Conservation (phyloP, 1,140 invertebrate genomes). For the Pantala flavescens region DNA sequence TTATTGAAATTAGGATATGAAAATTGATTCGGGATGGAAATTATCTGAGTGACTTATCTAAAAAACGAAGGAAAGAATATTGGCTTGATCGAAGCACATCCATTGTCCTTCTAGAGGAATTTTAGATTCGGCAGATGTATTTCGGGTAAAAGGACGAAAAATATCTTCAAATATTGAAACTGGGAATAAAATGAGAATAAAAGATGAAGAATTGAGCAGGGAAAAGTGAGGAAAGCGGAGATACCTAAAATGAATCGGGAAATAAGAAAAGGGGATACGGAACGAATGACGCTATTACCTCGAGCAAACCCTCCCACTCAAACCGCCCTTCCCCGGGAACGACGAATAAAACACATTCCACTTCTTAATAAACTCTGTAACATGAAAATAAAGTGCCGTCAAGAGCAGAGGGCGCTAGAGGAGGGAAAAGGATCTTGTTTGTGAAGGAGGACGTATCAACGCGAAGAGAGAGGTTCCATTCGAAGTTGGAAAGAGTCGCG, state of each 20-base stretch:
- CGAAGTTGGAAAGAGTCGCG: not conserved
- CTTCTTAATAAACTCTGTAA: slow-evolving; percentile 17
- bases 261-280: slow-evolving; percentile 3
- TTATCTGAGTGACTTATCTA: not conserved
- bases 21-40: not conserved
- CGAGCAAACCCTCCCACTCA: not conserved
- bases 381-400: slow-evolving; percentile 16
- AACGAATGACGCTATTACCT: slow-evolving; percentile 8
- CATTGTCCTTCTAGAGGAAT: too few species aligned
- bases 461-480: not conserved
- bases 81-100: too few species aligned
- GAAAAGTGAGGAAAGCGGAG: not conserved
- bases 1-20: too few species aligned
- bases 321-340: not conserved
- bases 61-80: not conserved
- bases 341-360: slow-evolving; percentile 16
- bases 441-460: not conserved
- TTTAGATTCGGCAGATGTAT: too few species aligned
- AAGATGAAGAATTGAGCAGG: not conserved
- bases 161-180: too few species aligned
- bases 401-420: slow-evolving; percentile 10
- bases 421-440: not conserved
- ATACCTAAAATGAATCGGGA: not conserved
- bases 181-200: not conserved
- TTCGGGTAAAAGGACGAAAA: too few species aligned